Percentiles rank a stretch among this genome's conserved stretches.
phyloP scores from a whole-genome alignment of 2,888 invertebrate genomes.

The Sialis fuliginosa region DNA sequence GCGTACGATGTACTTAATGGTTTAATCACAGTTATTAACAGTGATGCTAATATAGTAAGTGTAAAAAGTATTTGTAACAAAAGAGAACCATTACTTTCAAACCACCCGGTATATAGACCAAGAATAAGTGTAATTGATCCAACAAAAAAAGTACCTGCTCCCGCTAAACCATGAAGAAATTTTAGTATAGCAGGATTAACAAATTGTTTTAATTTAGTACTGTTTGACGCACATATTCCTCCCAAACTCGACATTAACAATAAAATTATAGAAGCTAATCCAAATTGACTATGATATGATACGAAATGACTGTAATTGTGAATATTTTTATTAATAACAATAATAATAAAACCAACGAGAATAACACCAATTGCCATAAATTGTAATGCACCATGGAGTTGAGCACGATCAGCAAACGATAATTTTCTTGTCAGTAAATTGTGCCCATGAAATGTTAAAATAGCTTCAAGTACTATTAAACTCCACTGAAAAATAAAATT shows the following conservation, averaged over 20 bases:
- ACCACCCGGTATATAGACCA: conserved; percentile 13
- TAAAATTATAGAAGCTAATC: conserved; percentile 16
- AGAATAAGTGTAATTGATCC: conserved; percentile 9
- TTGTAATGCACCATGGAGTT: conserved; percentile 19
- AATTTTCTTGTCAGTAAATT: conserved; percentile 16
- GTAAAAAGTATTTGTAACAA: no score
- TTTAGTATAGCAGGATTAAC: conserved; percentile 4
- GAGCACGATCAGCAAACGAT: conserved; percentile 12
- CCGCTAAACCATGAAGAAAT: conserved; percentile 2
- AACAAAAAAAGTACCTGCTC: conserved; percentile 2
- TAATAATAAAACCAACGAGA: conserved; percentile 16
- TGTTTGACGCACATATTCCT: conserved; percentile 19
- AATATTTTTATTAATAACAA: conserved; percentile 17
- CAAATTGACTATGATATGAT: conserved; percentile 20
- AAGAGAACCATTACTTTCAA: conserved; percentile 3
- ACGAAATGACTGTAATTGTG: conserved; percentile 19
- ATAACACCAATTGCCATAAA: conserved; percentile 14
- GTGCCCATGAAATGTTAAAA: conserved; percentile 18
- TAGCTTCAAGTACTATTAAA: conserved; percentile 21
- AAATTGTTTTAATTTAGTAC: conserved; percentile 13
- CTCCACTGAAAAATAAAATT: conserved; percentile 19
- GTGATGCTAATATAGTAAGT: no score
- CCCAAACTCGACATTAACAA: conserved; percentile 16
- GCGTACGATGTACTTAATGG: no score
- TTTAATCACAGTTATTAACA: no score